Evolutionary conservation across 2,888 invertebrate genomes (phyloP).

Genomic region (Cyrtodaria siliqua): DNA sequence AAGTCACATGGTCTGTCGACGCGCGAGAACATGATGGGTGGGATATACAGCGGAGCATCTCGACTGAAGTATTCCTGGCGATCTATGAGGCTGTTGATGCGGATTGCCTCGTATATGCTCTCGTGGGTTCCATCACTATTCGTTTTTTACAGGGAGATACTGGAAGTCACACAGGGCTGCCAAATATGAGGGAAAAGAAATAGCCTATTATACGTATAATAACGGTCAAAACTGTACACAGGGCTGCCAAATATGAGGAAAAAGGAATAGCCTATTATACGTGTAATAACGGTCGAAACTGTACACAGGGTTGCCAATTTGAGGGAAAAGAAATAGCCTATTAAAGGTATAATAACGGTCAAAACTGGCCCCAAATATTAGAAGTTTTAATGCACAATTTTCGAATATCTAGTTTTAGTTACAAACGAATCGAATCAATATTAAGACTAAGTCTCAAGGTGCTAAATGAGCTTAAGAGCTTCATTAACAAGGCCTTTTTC

Average conservation of each 20-base stretch:
- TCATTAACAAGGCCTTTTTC: too few species aligned
- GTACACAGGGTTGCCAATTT: conserved; percentile 90
- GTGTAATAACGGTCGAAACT: too few species aligned
- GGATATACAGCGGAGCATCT: conserved; percentile 89
- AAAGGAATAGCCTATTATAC: too few species aligned
- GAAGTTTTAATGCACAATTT: too few species aligned
- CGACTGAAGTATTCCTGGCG: conserved; percentile 88
- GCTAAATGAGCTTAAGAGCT: too few species aligned
- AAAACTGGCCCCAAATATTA: too few species aligned
- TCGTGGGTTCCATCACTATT: conserved; percentile 71
- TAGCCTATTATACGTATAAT: too few species aligned
- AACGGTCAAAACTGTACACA: too few species aligned
- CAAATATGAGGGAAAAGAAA: conserved; percentile 77
- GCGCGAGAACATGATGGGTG: conserved; percentile 92
- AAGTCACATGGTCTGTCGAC: conserved; percentile 89
- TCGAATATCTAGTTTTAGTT: too few species aligned
- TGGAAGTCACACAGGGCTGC: conserved; percentile 96
- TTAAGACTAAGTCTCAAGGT: background rate
- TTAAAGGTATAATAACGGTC: too few species aligned
- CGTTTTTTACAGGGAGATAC: conserved; percentile 91
- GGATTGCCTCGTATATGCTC: conserved; percentile 72
- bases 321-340: too few species aligned
- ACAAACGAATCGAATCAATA: background rate
- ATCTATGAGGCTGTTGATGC: conserved; percentile 63
- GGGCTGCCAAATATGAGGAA: conserved; percentile 88